These are phyloP conservation scores for Diaperis boleti DNA, from an alignment of 2,888 invertebrate genomes.

Conservation along the genomic window DNA sequence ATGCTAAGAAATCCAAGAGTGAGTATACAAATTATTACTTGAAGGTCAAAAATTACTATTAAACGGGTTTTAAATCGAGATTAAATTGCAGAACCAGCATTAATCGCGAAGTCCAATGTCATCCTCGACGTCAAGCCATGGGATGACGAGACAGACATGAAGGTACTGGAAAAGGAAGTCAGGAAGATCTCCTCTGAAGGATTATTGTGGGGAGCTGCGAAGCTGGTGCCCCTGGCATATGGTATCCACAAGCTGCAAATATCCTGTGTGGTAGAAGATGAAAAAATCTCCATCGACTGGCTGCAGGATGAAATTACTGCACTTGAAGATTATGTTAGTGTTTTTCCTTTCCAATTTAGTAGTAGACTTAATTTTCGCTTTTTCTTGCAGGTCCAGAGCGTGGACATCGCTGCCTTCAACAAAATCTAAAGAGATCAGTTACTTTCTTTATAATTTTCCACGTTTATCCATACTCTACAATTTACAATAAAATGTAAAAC, in stretches of 20 bases:
- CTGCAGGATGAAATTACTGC: slow-evolving; percentile 88
- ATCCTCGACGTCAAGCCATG: slow-evolving; percentile 94
- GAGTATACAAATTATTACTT: slow-evolving; percentile 41
- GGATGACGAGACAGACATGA: slow-evolving; percentile 96
- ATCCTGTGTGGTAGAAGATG: slow-evolving; percentile 93
- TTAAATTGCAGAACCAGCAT: slow-evolving; percentile 75
- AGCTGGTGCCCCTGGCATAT: slow-evolving; percentile 91
- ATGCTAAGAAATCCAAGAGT: slow-evolving; percentile 93
- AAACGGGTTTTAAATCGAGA: neutral
- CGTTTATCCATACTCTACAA: neutral
- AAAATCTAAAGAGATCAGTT: slow-evolving; percentile 74
- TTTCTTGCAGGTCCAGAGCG: slow-evolving; percentile 81
- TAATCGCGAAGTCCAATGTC: slow-evolving; percentile 95
- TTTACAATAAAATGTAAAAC: slow-evolving; percentile 11
- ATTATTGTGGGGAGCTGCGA: slow-evolving; percentile 93
- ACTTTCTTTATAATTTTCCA: slow-evolving; percentile 5
- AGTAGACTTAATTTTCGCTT: slow-evolving; percentile 58
- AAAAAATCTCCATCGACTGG: slow-evolving; percentile 92
- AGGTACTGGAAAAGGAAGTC: slow-evolving; percentile 83
- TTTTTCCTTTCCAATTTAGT: neutral
- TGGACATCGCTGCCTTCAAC: slow-evolving; percentile 96
- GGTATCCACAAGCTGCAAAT: slow-evolving; percentile 95
- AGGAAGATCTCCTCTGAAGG: slow-evolving; percentile 86
- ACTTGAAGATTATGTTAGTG: slow-evolving; percentile 82
- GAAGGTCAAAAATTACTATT: too few species aligned